phyloP scores from a whole-genome alignment of 1,140 invertebrate species.

The Lethrus apterus region DNA sequence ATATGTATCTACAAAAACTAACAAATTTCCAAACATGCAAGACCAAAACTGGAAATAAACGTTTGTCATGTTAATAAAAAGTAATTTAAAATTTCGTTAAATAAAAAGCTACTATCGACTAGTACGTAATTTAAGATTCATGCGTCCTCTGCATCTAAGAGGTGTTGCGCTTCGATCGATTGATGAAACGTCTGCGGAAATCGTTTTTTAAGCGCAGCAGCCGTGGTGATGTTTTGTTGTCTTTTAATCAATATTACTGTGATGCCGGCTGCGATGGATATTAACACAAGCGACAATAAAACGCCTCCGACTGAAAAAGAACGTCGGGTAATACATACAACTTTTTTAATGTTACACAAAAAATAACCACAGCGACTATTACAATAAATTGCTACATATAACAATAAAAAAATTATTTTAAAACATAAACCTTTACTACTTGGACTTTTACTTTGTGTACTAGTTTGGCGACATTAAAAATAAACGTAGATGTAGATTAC shows the following conservation, averaged over 20 bases:
- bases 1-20: background rate
- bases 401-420: background rate
- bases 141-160: constrained; percentile 37
- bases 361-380: background rate
- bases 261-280: constrained; percentile 29
- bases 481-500: constrained; percentile 4
- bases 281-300: constrained; percentile 29
- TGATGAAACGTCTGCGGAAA: constrained; percentile 37
- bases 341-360: background rate
- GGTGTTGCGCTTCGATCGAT: constrained; percentile 37
- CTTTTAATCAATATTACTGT: constrained; percentile 36
- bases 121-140: too few relatives aligned
- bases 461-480: background rate
- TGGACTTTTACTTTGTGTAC: too few relatives aligned
- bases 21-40: background rate
- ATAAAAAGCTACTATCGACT: too few relatives aligned
- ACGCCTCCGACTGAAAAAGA: constrained; percentile 34
- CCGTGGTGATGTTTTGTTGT: constrained; percentile 35
- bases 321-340: too few relatives aligned
- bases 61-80: background rate
- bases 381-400: background rate
- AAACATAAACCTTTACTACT: background rate
- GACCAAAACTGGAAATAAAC: background rate
- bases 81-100: too few relatives aligned
- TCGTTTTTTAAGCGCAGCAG: constrained; percentile 36